These are phyloP conservation scores for Chromis chromis DNA, from an alignment of 2,797 vertebrate species.

Conservation along the genomic window DNA sequence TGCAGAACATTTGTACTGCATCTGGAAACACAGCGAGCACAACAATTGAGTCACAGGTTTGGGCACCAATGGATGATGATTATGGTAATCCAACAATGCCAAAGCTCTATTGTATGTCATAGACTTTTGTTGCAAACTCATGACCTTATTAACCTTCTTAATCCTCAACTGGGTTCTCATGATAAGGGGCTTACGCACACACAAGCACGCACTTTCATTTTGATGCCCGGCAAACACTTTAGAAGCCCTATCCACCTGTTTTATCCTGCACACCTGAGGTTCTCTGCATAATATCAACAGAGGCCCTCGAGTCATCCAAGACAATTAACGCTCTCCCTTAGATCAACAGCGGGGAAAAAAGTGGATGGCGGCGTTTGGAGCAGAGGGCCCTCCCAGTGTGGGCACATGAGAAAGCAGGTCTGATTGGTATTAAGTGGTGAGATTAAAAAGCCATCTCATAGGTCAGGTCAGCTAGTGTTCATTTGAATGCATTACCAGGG, in stretches of 20 bases:
- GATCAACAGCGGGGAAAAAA: constrained; percentile 66
- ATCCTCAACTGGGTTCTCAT: constrained; percentile 74
- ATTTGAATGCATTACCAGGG: constrained; percentile 84
- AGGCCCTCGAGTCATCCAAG: constrained; percentile 72
- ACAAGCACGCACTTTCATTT: constrained; percentile 57
- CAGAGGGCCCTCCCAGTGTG: constrained; percentile 68
- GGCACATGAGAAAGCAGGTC: constrained; percentile 75
- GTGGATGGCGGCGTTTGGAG: constrained; percentile 64
- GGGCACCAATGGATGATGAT: constrained; percentile 71
- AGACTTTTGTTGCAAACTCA: constrained; percentile 74
- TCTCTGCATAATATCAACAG: constrained; percentile 66
- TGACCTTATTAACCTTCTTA: constrained; percentile 85
- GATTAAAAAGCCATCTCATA: constrained; percentile 83
- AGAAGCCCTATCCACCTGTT: constrained; percentile 68
- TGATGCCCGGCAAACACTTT: constrained; percentile 69
- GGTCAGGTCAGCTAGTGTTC: constrained; percentile 82
- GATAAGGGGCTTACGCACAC: constrained; percentile 80
- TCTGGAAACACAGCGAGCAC: constrained; percentile 58
- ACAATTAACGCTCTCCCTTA: constrained; percentile 75
- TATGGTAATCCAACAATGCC: constrained; percentile 80
- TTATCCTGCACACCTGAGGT: constrained; percentile 69
- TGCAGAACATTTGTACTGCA: constrained; percentile 64
- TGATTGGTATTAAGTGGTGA: constrained; percentile 84
- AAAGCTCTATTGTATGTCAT: constrained; percentile 68
- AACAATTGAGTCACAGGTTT: constrained; percentile 75